Conservation (phyloP, 2,797 vertebrate genomes). For the Mormyrus hasselquistii region DNA sequence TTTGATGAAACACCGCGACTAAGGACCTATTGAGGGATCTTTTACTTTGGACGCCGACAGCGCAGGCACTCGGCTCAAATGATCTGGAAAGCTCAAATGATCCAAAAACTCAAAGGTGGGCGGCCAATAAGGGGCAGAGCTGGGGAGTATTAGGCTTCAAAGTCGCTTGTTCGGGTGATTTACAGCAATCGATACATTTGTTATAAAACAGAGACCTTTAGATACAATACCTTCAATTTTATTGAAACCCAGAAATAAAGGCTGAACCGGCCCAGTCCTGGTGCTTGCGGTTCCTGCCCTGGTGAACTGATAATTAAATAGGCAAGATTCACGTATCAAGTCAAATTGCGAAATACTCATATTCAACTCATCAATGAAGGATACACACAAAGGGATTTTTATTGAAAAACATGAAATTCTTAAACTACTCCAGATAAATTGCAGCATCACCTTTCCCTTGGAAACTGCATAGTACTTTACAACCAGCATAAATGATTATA, state of each 20-base stretch:
- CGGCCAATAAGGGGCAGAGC: background rate
- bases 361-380: background rate
- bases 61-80: background rate
- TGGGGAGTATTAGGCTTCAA: background rate
- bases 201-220: background rate
- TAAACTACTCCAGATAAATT: background rate
- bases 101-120: background rate
- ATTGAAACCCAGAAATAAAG: background rate
- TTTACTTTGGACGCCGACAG: conserved; percentile 3
- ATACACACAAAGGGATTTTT: background rate
- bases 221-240: background rate
- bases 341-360: background rate
- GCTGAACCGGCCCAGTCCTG: background rate
- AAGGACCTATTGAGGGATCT: background rate
- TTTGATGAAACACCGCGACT: conserved; percentile 9
- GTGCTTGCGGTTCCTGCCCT: background rate
- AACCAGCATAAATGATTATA: background rate
- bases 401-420: background rate
- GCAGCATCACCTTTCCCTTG: conserved; percentile 5
- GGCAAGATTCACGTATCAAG: conserved; percentile 19
- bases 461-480: conserved; percentile 27
- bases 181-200: conserved; percentile 4
- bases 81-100: background rate
- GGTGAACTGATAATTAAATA: background rate
- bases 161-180: background rate